phyloP scores from a whole-genome alignment of 2,888 invertebrate species.

The Drosophila kuntzei region DNA sequence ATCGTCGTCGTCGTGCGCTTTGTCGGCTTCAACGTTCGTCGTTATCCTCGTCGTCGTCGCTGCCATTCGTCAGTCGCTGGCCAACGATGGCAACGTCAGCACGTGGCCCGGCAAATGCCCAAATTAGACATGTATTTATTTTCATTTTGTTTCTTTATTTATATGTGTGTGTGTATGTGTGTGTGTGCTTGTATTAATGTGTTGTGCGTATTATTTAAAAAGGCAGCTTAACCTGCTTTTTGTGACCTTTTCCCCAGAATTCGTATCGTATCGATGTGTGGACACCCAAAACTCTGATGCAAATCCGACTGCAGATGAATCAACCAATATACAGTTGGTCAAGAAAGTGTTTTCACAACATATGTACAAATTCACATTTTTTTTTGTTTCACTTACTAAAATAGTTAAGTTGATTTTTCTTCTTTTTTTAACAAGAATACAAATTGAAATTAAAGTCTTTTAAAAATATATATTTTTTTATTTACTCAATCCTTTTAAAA shows the following conservation, averaged over 20 bases:
- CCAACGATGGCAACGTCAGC: slow-evolving; percentile 46
- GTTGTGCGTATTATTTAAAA: slow-evolving; percentile 74
- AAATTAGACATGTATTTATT: neutral
- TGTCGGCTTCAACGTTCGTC: neutral
- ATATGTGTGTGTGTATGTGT: neutral
- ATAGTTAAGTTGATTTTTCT: too few relatives aligned
- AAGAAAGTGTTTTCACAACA: too few relatives aligned
- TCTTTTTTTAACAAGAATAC: too few relatives aligned
- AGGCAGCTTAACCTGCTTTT: slow-evolving; percentile 80
- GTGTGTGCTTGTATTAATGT: slow-evolving; percentile 47
- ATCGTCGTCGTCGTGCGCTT: neutral
- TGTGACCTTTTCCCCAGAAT: slow-evolving; percentile 76
- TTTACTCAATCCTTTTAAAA: too few relatives aligned
- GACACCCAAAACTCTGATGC: slow-evolving; percentile 19
- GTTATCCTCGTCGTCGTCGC: neutral
- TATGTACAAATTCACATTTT: too few relatives aligned
- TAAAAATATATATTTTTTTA: too few relatives aligned
- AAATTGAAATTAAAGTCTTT: too few relatives aligned
- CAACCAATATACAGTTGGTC: slow-evolving; percentile 25
- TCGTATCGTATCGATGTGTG: slow-evolving; percentile 40
- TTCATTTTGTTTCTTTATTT: neutral
- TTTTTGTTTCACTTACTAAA: too few relatives aligned
- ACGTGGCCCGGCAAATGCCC: slow-evolving; percentile 54
- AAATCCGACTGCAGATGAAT: slow-evolving; percentile 28
- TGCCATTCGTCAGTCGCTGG: slow-evolving; percentile 54